phyloP scores from a whole-genome alignment of 64 coral and sea anemone genomes.

The Hydrozoanthus tunicans region DNA sequence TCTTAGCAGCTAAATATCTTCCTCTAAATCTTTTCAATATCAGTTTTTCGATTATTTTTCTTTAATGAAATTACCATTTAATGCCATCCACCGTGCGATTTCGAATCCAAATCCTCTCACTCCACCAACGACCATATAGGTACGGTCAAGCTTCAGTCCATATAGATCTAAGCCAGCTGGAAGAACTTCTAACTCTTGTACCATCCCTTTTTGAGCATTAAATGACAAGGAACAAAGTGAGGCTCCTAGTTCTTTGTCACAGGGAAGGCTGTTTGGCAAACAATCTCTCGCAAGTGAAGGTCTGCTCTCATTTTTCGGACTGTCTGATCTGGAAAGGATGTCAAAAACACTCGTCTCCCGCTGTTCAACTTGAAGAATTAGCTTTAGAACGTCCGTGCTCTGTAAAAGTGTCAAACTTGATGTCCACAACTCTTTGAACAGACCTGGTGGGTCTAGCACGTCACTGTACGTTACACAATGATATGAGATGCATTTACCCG shows the following conservation, averaged over 20 bases:
- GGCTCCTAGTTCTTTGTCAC: background rate
- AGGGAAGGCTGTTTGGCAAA: too few species aligned
- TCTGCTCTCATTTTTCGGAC: background rate
- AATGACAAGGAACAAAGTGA: constrained; percentile 62
- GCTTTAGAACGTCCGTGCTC: constrained; percentile 24
- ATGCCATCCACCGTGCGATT: constrained; percentile 80
- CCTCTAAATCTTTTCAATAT: background rate
- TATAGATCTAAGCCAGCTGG: constrained; percentile 60
- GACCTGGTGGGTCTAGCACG: constrained; percentile 31
- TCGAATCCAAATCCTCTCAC: constrained; percentile 83
- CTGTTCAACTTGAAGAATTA: constrained; percentile 47
- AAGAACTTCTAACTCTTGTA: constrained; percentile 12
- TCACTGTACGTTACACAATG: constrained; percentile 50
- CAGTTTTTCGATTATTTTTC: background rate
- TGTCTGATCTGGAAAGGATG: background rate
- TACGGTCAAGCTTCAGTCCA: constrained; percentile 66
- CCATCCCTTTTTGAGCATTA: background rate
- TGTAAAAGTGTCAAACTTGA: constrained; percentile 39
- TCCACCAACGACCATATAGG: constrained; percentile 80
- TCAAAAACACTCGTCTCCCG: constrained; percentile 42
- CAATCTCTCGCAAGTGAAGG: background rate
- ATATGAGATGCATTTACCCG: constrained; percentile 56
- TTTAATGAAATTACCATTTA: constrained; percentile 32
- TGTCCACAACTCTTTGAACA: constrained; percentile 50
- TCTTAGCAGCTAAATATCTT: background rate